Percentiles rank a stretch among this genome's conserved stretches.
Evolutionary conservation across 2,113 vertebrate species (phyloP).

Genomic region (Cyanoderma ruficeps): DNA sequence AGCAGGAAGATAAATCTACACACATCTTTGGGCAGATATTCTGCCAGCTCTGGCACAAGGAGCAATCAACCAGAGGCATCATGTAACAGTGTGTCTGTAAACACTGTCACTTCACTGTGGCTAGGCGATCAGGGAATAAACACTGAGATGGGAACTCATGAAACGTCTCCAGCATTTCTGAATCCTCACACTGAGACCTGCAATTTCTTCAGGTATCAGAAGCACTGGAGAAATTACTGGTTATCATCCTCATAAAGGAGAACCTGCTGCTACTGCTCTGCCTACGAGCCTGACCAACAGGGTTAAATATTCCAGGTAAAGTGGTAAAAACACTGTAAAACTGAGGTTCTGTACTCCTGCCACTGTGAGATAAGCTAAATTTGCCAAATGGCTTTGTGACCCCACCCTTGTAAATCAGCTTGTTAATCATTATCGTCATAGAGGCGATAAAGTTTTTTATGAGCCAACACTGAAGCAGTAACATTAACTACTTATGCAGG

Average conservation of each 20-base stretch:
- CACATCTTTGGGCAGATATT: not conserved
- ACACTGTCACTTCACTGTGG: not conserved
- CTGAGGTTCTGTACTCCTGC: not conserved
- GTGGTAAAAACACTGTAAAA: slow-evolving; percentile 8
- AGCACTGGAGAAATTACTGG: not conserved
- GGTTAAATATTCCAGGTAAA: not conserved
- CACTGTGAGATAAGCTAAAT: slow-evolving; percentile 20
- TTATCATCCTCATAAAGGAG: not conserved
- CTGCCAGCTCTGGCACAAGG: not conserved
- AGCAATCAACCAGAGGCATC: not conserved
- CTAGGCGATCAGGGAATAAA: not conserved
- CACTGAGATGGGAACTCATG: not conserved
- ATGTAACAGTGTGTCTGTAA: not conserved
- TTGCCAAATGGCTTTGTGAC: slow-evolving; percentile 41
- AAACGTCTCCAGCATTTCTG: not conserved
- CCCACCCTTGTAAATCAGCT: slow-evolving; percentile 59
- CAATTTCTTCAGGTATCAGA: not conserved
- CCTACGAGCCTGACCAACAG: not conserved
- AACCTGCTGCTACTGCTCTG: not conserved
- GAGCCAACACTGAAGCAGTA: slow-evolving; percentile 52
- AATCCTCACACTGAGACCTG: not conserved
- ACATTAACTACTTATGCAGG: slow-evolving; percentile 41
- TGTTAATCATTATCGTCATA: slow-evolving; percentile 67
- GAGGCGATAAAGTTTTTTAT: slow-evolving; percentile 52
- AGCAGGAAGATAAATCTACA: not conserved